Evolutionary conservation across 2,888 invertebrate species (phyloP).

Genomic region (Rapana venosa): DNA sequence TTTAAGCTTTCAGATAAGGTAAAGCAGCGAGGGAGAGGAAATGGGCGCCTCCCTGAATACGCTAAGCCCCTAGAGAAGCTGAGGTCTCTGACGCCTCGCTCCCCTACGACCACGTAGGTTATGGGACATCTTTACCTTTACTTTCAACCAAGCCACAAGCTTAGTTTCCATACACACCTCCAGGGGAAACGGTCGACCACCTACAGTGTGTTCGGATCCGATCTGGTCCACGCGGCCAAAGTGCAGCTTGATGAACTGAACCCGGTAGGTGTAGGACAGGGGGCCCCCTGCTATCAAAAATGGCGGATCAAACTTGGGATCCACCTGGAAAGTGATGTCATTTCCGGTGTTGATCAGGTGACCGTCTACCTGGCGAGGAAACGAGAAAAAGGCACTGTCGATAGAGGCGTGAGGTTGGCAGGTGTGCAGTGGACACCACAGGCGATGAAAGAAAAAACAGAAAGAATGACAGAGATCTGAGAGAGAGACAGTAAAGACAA

Average conservation of each 20-base stretch:
- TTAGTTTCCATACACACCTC: slow-evolving; percentile 85
- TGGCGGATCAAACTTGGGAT: slow-evolving; percentile 75
- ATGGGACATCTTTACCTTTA: too few species aligned
- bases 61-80: too few species aligned
- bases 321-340: slow-evolving; percentile 93
- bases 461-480: background rate
- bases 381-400: background rate
- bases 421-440: too few species aligned
- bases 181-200: slow-evolving; percentile 96
- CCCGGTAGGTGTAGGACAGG: slow-evolving; percentile 89
- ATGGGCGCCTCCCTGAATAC: too few species aligned
- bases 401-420: background rate
- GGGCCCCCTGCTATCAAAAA: slow-evolving; percentile 97
- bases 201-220: slow-evolving; percentile 97
- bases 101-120: too few species aligned
- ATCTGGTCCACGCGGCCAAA: slow-evolving; percentile 87
- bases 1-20: too few species aligned
- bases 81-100: too few species aligned
- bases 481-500: background rate
- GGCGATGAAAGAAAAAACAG: background rate
- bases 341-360: slow-evolving; percentile 95
- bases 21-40: too few species aligned
- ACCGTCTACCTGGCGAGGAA: slow-evolving; percentile 87
- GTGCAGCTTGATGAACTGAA: slow-evolving; percentile 91
- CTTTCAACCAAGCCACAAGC: too few species aligned